Evolutionary conservation across 2,888 invertebrate species (phyloP), one percentile per base, ranked within the genome.

Genomic region (Gastracanthus pulcherrimus): DNA sequence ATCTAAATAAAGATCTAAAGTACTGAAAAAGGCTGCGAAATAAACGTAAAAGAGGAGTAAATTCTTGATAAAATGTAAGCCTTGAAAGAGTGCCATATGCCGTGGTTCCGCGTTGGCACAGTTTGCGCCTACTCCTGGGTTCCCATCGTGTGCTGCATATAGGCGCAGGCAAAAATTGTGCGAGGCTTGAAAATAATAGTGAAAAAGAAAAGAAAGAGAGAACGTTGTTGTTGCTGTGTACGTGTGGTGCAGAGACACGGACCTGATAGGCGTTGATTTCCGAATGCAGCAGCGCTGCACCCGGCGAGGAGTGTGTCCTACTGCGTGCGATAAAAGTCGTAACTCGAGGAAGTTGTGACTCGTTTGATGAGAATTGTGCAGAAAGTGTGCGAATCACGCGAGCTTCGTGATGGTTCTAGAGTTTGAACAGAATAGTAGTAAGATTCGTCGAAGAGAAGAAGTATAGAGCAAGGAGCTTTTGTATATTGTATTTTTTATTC

Each of bases 191-290:
- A 62, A 16, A 3, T 11, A 23, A 23, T 19, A 51, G 34, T 36
- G n/a, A 4, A 23, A 19, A 19, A 48, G 5, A 19, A 51, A 23
- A 48, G 19, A 48, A 19, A n/a, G 45, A 48, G n/a, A n/a, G 1
- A 51, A 23, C 9, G 55, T 26, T 11, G 55, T 26, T 2, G 19
- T 36, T 13, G 0, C 36, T 36, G 34, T 34, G 58, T 9, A 36
- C 3, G 34, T 11, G 55, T 13, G 29, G 45, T n/a, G 11, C 34
- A 4, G 29, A 38, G 16, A 62, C 9, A 80, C 75, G 75, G 75
- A 80, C 75, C 80, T 80, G 75, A 41, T 80, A 36, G 69, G 67
- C 72, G 79, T 51, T 79, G 67, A 64, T 41, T 9, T 79, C 67
- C 19, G 75, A 70, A 36, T 75, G 75, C 38, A 80, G 75, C 31